phyloP scores from a whole-genome alignment of 2,888 invertebrate genomes.

The Noctuana brunneofusca region DNA sequence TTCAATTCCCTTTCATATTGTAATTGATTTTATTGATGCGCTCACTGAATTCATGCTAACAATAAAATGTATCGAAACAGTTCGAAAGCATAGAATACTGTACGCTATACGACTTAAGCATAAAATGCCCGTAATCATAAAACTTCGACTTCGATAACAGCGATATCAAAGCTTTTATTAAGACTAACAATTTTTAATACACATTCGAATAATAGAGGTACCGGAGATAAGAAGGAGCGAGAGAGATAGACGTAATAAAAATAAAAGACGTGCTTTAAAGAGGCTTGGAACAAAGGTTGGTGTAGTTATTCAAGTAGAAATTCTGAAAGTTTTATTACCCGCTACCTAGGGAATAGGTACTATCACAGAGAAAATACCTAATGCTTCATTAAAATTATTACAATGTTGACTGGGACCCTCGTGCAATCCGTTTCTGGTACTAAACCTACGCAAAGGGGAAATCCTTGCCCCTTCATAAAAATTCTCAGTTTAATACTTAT shows the following conservation, averaged over 20 bases:
- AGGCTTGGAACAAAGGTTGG: slow-evolving; percentile 24
- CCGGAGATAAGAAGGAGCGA: slow-evolving; percentile 13
- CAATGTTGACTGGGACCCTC: slow-evolving; percentile 53
- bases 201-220: slow-evolving; percentile 25
- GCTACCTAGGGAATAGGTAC: slow-evolving; percentile 37
- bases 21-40: slow-evolving; percentile 8
- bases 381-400: slow-evolving; percentile 75
- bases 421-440: slow-evolving; percentile 45
- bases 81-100: not conserved
- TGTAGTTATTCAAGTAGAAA: slow-evolving; percentile 34
- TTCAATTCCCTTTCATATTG: slow-evolving; percentile 12
- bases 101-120: not conserved
- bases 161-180: slow-evolving; percentile 8
- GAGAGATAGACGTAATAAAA: slow-evolving; percentile 17
- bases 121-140: slow-evolving; percentile 5
- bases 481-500: slow-evolving; percentile 64
- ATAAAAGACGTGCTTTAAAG: slow-evolving; percentile 20
- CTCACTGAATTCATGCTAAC: not conserved
- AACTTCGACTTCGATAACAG: slow-evolving; percentile 4
- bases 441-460: slow-evolving; percentile 41
- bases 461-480: slow-evolving; percentile 53
- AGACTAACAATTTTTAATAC: slow-evolving; percentile 14
- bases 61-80: not conserved
- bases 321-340: slow-evolving; percentile 35
- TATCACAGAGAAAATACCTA: slow-evolving; percentile 45